Evolutionary conservation across 2,888 invertebrate species (phyloP), one percentile per base, ranked within the genome.

Genomic region (Ophion slaviceki): DNA sequence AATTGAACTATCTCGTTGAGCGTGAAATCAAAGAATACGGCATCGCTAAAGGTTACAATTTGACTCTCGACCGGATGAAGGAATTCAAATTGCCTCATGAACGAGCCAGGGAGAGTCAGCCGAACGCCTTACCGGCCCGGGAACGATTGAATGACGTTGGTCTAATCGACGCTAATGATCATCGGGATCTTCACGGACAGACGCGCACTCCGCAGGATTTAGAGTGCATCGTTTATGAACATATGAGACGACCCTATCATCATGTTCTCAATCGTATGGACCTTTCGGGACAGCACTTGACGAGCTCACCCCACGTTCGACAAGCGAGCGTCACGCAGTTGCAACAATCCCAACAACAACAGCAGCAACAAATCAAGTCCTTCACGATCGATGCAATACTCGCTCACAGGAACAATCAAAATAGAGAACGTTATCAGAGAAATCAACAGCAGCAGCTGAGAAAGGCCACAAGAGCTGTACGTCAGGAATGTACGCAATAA

Each of bases 371-470:
- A 81, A 96, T 96, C 64, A 97, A 97, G 91, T 97, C 97, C 7
- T 98, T 98, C 91, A 98, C 98, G 36, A 98, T 98, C 89, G 98
- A 98, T 87, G 97, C 98, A 87, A 98, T 98, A 90, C 95, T 98
- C 89, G 98, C 98, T 0, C 93, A 97, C 87, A 96, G 96, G 81
- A 96, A 94, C 66, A 92, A 91, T 85, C 92, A 92, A 62, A 90
- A 92, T 68, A 61, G 61, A 8, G 94, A 94, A 53, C 93, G 93
- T 78, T 91, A 91, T 78, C 89, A 89, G 47, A 91, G 92, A 14
- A 88, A 82, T 11, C 93, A 92, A 70, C 91, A 91, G 17, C 92
- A 92, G 47, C 88, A 91, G 59, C 92, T 91, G 84, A 90, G 93
- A 70, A 92, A 93, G 83, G 47, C 82, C 0, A 45, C 85, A 2